Conservation (phyloP, 92 coral and sea anemone species). For the Porites lobata region DNA sequence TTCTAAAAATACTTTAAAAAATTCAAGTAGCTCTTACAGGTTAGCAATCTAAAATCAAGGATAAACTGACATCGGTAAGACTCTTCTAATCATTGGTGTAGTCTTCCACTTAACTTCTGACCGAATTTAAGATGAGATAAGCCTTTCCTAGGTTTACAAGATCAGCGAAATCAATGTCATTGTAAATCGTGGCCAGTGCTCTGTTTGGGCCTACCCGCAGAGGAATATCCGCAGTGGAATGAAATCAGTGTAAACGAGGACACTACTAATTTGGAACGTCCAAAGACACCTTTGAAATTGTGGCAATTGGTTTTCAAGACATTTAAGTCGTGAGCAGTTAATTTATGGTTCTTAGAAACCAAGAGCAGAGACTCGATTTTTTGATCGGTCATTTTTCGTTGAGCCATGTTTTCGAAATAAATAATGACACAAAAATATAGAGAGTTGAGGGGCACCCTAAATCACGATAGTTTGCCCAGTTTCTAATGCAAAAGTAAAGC, state of each 20-base stretch:
- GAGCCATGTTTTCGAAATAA: too few relatives aligned
- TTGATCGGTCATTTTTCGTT: too few relatives aligned
- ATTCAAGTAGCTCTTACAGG: too few relatives aligned
- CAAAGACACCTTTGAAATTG: background rate
- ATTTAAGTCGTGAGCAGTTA: too few relatives aligned
- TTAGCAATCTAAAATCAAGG: background rate
- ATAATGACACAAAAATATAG: too few relatives aligned
- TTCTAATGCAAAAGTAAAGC: too few relatives aligned
- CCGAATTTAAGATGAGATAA: background rate
- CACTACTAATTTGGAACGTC: too few relatives aligned
- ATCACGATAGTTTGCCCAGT: background rate
- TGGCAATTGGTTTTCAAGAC: background rate
- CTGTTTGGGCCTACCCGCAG: background rate
- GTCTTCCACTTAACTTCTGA: background rate
- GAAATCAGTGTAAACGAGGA: too few relatives aligned
- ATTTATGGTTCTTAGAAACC: too few relatives aligned
- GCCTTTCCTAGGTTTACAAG: background rate
- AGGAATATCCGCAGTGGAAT: background rate
- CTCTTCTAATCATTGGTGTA: too few relatives aligned
- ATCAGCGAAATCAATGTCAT: background rate
- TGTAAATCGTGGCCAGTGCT: background rate
- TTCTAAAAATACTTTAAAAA: too few relatives aligned
- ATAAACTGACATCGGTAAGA: background rate
- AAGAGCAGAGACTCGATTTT: too few relatives aligned
- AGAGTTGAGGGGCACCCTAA: background rate